Evolutionary conservation across 2,113 vertebrate species (phyloP).

Genomic region (Paradoxurus hermaphroditus): DNA sequence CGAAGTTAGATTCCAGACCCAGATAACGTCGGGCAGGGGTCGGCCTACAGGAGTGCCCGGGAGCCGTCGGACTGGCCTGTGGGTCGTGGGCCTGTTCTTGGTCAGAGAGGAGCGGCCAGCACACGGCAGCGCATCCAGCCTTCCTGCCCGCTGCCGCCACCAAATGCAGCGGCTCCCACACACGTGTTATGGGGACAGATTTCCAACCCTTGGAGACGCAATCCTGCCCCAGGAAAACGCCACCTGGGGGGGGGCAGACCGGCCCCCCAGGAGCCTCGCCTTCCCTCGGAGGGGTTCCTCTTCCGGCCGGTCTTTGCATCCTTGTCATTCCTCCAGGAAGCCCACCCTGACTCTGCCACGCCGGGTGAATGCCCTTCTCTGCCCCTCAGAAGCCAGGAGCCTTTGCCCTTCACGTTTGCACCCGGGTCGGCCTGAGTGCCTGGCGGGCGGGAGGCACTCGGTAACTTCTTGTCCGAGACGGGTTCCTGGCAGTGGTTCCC

Average conservation of each 20-base stretch:
- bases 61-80: not conserved
- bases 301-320: not conserved
- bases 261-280: not conserved
- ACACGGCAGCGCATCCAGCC: not conserved
- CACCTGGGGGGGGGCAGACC: too few species aligned
- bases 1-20: not conserved
- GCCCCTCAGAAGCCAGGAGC: not conserved
- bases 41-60: accelerated
- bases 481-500: too few species aligned
- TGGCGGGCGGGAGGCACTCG: not conserved
- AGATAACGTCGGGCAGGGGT: not conserved
- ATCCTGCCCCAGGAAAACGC: not conserved
- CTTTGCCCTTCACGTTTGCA: not conserved
- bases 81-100: not conserved
- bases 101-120: not conserved
- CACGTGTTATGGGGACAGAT: not conserved
- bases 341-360: not conserved
- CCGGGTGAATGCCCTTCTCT: not conserved
- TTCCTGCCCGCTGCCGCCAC: not conserved
- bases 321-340: not conserved
- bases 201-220: not conserved
- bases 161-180: not conserved
- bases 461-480: not conserved
- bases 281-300: not conserved
- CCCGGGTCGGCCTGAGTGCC: not conserved